Conservation (phyloP, 1,140 invertebrate species). For the Stegodyphus mimosarum region DNA sequence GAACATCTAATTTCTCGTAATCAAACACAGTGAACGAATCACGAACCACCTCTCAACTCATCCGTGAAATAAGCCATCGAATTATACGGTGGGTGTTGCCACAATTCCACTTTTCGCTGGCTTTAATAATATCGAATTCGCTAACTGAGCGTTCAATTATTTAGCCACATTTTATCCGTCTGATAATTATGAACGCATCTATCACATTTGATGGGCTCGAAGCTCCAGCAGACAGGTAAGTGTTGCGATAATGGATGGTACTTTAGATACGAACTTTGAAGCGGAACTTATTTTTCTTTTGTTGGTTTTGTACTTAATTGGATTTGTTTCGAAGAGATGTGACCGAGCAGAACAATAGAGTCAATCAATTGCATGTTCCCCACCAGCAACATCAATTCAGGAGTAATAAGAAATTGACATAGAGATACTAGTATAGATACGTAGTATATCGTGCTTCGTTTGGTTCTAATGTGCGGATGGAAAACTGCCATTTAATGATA, state of each 20-base stretch:
- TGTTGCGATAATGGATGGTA: conserved; percentile 28
- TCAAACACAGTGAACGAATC: not conserved
- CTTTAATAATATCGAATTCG: conserved; percentile 22
- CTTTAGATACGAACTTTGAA: conserved; percentile 17
- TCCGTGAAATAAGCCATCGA: conserved; percentile 16
- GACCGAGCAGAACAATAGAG: no score
- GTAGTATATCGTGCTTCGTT: no score
- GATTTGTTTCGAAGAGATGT: no score
- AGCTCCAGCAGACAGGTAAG: conserved; percentile 6
- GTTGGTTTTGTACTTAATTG: no score
- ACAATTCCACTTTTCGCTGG: conserved; percentile 15
- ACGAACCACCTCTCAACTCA: not conserved
- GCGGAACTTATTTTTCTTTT: not conserved
- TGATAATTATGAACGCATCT: conserved; percentile 23
- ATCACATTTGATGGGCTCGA: conserved; percentile 9
- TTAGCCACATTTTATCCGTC: conserved; percentile 19
- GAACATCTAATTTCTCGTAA: not conserved
- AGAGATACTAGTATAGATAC: no score
- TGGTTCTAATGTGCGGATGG: no score
- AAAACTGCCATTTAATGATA: no score
- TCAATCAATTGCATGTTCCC: no score
- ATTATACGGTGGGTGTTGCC: not conserved
- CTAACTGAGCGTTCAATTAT: conserved; percentile 34
- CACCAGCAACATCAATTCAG: no score
- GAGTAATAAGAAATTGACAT: no score